Conservation (phyloP, 1,140 invertebrate species). For the Cotesia vestalis region DNA sequence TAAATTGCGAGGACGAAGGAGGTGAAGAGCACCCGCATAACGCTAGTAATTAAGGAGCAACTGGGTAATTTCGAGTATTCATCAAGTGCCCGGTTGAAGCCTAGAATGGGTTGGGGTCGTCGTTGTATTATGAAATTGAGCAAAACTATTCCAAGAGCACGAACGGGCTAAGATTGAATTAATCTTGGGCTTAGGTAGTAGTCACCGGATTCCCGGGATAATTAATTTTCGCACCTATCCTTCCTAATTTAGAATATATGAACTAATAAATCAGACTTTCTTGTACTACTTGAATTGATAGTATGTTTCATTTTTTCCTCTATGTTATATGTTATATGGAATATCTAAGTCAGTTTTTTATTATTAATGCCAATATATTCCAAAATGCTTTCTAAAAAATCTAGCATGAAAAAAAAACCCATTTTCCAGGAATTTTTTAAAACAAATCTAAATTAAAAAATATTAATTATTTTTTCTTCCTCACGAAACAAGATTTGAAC, state of each 20-base stretch:
- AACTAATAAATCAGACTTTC: conserved; percentile 7
- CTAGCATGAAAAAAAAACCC: too few relatives aligned
- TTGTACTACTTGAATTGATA: conserved; percentile 11
- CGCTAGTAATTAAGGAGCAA: conserved; percentile 30
- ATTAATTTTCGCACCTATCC: conserved; percentile 53
- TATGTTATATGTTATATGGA: too few relatives aligned
- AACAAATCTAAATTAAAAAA: too few relatives aligned
- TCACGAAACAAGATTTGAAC: too few relatives aligned
- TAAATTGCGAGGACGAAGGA: neutral
- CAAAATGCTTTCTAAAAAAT: too few relatives aligned
- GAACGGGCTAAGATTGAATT: conserved; percentile 44
- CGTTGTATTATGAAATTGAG: conserved; percentile 22
- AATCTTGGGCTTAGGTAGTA: conserved; percentile 42
- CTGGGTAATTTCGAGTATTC: conserved; percentile 37
- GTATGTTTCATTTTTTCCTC: too few relatives aligned
- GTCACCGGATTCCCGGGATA: conserved; percentile 42
- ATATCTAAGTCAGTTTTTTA: too few relatives aligned
- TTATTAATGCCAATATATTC: too few relatives aligned
- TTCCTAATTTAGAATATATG: conserved; percentile 49
- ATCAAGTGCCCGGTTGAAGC: conserved; percentile 29
- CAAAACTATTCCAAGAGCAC: neutral
- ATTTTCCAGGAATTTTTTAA: too few relatives aligned
- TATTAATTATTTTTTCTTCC: too few relatives aligned
- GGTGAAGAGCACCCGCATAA: conserved; percentile 8
- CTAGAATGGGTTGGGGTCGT: conserved; percentile 20